These are phyloP conservation scores for Denticeps clupeoides DNA, from an alignment of 2,797 vertebrate genomes.

Conservation along the genomic window DNA sequence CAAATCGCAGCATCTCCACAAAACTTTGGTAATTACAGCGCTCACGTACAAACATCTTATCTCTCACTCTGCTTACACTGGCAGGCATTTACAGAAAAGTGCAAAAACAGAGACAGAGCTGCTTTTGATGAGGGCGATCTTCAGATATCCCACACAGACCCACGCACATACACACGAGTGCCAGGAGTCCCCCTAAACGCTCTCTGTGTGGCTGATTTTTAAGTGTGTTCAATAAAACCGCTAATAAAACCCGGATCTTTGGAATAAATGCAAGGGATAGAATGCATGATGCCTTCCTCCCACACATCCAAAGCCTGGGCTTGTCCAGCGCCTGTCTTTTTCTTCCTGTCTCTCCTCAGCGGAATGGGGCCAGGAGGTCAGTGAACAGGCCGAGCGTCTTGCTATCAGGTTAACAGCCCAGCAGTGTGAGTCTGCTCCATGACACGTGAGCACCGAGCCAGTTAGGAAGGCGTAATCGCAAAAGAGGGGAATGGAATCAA, in stretches of 20 bases:
- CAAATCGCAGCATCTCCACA: constrained; percentile 1
- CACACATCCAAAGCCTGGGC: too few relatives aligned
- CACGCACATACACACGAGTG: background rate
- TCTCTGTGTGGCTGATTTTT: too few relatives aligned
- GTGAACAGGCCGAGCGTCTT: constrained; percentile 16
- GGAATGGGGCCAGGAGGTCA: background rate
- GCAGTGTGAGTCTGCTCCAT: too few relatives aligned
- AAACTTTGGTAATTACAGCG: constrained; percentile 11
- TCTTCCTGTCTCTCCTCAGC: background rate
- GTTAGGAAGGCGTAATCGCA: too few relatives aligned
- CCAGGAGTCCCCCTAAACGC: background rate
- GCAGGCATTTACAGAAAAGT: background rate
- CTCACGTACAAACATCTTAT: background rate
- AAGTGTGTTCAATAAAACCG: too few relatives aligned
- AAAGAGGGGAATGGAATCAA: background rate
- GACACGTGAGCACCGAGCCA: too few relatives aligned
- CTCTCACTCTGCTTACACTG: background rate
- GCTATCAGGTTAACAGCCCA: constrained; percentile 29
- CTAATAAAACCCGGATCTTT: too few relatives aligned
- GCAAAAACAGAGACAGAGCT: background rate
- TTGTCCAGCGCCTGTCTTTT: background rate
- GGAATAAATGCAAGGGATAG: too few relatives aligned
- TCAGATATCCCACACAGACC: background rate
- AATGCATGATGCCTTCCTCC: too few relatives aligned
- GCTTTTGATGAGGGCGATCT: background rate